Percentiles rank a stretch among this genome's conserved stretches.
These are phyloP conservation scores for Engraulis encrasicolus DNA, from an alignment of 2,113 vertebrate species.

Conservation along the genomic window DNA sequence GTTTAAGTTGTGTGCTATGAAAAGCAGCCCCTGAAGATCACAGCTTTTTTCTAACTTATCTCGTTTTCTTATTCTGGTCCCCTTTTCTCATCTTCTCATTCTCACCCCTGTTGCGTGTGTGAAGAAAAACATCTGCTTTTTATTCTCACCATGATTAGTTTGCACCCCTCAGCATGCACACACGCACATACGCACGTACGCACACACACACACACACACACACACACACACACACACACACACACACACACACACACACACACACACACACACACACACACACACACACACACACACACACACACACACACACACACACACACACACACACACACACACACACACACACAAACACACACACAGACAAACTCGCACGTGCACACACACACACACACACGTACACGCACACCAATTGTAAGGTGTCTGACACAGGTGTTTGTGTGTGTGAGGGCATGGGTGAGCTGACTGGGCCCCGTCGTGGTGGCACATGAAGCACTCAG, in stretches of 20 bases:
- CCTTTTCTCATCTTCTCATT: neutral
- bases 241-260: too few species aligned
- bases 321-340: too few species aligned
- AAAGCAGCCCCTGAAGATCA: neutral
- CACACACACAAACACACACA: too few species aligned
- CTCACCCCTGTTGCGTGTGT: neutral
- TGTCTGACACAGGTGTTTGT: neutral
- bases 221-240: too few species aligned
- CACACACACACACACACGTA: too few species aligned
- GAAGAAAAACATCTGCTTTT: neutral
- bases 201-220: too few species aligned
- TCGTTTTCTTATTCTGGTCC: neutral
- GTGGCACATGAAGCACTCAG: conserved; percentile 12
- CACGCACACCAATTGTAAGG: too few species aligned
- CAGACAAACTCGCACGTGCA: too few species aligned
- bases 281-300: too few species aligned
- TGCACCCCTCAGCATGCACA: neutral
- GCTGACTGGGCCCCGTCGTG: neutral
- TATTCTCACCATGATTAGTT: neutral
- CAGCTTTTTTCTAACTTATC: neutral
- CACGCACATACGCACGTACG: too few species aligned
- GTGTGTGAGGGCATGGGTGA: neutral
- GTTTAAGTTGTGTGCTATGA: neutral
- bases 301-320: too few species aligned
- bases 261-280: too few species aligned